Evolutionary conservation across 2,888 invertebrate species (phyloP).

Genomic region (Pristionchus maxplancki): DNA sequence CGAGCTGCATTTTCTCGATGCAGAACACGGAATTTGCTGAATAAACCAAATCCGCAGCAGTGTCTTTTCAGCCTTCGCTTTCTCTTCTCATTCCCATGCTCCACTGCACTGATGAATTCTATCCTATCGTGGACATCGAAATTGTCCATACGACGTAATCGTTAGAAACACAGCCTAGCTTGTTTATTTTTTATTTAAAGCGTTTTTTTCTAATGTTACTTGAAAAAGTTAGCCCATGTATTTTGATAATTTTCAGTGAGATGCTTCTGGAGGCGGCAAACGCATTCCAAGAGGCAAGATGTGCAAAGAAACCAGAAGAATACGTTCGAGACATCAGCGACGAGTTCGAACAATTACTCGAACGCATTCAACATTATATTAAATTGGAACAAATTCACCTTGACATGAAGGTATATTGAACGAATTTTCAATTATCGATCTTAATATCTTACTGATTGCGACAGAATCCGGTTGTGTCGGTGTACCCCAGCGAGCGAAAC

Average conservation of each 20-base stretch:
- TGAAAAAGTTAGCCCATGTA: no score
- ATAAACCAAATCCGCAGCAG: no score
- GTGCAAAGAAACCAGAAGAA: background rate
- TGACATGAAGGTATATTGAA: no score
- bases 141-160: background rate
- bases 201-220: background rate
- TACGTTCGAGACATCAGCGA: background rate
- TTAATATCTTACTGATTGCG: no score
- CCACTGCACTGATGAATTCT: background rate
- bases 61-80: background rate
- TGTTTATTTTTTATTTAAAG: background rate
- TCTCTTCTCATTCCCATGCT: background rate
- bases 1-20: no score
- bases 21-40: no score
- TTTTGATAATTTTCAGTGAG: background rate
- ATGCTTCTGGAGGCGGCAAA: background rate
- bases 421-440: no score
- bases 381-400: background rate
- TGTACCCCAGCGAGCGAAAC: no score
- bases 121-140: background rate
- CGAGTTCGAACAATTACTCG: background rate
- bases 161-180: no score
- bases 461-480: no score
- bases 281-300: background rate
- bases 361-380: background rate